A percentile compares a stretch with the other conserved stretches of the same genome.
Evolutionary conservation across 1,140 invertebrate genomes (phyloP).

Genomic region (Panagrolaimus sp.): DNA sequence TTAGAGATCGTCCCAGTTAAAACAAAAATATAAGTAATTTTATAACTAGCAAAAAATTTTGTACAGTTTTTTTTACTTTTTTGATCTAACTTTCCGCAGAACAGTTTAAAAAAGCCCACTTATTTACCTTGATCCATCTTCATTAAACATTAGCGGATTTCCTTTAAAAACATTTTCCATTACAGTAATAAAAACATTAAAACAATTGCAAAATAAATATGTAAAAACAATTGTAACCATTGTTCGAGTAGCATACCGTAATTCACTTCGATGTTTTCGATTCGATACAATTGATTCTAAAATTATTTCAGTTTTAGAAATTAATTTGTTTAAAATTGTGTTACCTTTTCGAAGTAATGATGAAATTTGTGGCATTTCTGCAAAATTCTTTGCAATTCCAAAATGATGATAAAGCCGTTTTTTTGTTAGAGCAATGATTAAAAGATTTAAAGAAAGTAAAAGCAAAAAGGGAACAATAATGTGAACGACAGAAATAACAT

Average conservation of each 20-base stretch:
- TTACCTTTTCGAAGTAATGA: slow-evolving; percentile 34
- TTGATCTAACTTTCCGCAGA: not conserved
- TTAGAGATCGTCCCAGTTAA: no score
- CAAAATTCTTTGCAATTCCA: slow-evolving; percentile 30
- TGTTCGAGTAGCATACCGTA: slow-evolving; percentile 44
- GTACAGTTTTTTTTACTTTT: not conserved
- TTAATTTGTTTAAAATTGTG: not conserved
- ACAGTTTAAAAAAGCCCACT: not conserved
- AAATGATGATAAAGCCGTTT: slow-evolving; percentile 32
- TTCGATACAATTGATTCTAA: slow-evolving; percentile 37
- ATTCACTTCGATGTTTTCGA: slow-evolving; percentile 33
- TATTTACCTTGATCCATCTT: slow-evolving; percentile 45
- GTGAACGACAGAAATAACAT: slow-evolving; percentile 45
- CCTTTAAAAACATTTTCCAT: slow-evolving; percentile 42
- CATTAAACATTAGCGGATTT: slow-evolving; percentile 36
- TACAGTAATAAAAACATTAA: slow-evolving; percentile 42
- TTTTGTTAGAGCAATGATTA: slow-evolving; percentile 44
- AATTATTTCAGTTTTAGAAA: slow-evolving; percentile 20
- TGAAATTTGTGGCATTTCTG: slow-evolving; percentile 40
- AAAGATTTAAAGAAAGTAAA: slow-evolving; percentile 39
- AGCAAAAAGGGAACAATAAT: slow-evolving; percentile 47
- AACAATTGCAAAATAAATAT: slow-evolving; percentile 36
- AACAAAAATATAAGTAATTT: not conserved
- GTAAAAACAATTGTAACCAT: slow-evolving; percentile 45
- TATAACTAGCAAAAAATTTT: slow-evolving; percentile 3